Conservation (phyloP, 2,113 vertebrate species). For the Myxocyprinus asiaticus region DNA sequence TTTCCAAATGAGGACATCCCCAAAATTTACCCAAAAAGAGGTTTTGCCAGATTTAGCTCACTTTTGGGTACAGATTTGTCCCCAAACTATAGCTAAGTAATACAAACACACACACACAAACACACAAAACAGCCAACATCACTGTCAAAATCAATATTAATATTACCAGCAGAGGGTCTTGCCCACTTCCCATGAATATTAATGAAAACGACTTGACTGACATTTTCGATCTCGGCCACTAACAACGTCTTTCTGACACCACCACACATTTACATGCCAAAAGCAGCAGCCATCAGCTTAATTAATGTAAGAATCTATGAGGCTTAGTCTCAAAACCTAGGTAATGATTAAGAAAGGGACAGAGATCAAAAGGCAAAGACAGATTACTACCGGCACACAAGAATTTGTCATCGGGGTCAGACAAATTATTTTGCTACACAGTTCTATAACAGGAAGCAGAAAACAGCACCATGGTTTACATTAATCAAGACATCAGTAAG, state of each 20-base stretch:
- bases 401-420: neutral
- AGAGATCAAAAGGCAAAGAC: neutral
- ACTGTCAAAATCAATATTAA: neutral
- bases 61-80: too few species aligned
- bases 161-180: neutral
- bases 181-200: neutral
- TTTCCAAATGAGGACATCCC: too few species aligned
- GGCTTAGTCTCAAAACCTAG: neutral
- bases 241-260: neutral
- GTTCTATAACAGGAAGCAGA: neutral
- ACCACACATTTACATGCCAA: neutral
- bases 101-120: neutral
- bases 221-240: slow-evolving; percentile 1
- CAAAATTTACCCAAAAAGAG: too few species aligned
- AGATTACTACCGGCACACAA: neutral
- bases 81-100: too few species aligned
- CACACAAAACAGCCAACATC: neutral
- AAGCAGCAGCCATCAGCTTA: slow-evolving; percentile 2
- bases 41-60: too few species aligned
- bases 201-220: neutral
- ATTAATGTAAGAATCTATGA: slow-evolving; percentile 15
- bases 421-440: neutral
- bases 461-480: neutral
- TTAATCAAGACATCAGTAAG: too few species aligned
- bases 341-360: neutral